Percentiles rank a stretch among this genome's conserved stretches.
These are phyloP conservation scores for Pangasianodon hypophthalmus DNA, from an alignment of 2,113 vertebrate genomes.

Conservation along the genomic window DNA sequence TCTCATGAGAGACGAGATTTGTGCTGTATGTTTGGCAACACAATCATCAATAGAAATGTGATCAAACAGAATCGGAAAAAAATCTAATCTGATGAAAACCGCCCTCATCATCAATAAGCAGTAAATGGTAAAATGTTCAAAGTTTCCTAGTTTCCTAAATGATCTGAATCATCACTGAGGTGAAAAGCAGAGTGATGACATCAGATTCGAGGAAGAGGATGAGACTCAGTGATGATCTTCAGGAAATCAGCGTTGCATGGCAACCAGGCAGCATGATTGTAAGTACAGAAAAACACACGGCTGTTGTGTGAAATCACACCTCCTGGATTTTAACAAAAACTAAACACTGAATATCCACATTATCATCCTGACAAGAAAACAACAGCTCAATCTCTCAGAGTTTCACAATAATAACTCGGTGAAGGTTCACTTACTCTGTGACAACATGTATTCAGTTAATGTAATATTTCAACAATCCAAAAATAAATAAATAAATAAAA, in stretches of 20 bases:
- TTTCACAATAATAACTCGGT: not conserved
- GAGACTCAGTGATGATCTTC: slow-evolving; percentile 14
- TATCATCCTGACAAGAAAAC: not conserved
- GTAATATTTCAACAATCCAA: not conserved
- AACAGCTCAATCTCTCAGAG: not conserved
- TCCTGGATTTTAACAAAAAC: not conserved
- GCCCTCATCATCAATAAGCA: not conserved
- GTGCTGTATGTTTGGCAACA: not conserved
- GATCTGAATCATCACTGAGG: not conserved
- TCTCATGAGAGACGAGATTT: not conserved
- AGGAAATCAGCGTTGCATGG: slow-evolving; percentile 35
- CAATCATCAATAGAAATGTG: not conserved
- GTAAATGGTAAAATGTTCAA: not conserved
- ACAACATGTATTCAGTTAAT: not conserved
- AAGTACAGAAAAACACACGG: slow-evolving; percentile 1
- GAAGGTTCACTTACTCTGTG: not conserved
- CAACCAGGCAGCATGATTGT: slow-evolving; percentile 16
- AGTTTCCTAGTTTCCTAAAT: not conserved
- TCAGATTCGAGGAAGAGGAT: not conserved
- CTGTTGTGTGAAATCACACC: not conserved
- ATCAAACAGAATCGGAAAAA: not conserved
- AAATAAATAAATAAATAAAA: no score
- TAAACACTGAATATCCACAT: not conserved
- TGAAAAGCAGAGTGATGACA: not conserved
- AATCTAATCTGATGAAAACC: not conserved